phyloP scores from a whole-genome alignment of 2,888 invertebrate genomes.

The Phorcus lineatus region DNA sequence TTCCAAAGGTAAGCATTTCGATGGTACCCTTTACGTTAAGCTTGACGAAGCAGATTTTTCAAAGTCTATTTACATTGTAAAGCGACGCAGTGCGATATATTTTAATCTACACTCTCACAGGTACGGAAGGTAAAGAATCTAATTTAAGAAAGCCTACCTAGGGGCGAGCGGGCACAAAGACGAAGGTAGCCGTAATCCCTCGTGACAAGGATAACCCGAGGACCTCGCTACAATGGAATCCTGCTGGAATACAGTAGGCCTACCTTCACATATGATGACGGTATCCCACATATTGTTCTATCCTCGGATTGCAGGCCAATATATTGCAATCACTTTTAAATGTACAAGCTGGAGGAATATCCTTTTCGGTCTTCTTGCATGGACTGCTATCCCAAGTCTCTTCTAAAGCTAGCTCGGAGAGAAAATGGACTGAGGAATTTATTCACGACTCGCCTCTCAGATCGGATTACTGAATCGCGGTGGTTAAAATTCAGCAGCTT shows the following conservation, averaged over 20 bases:
- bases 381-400: neutral
- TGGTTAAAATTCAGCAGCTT: conserved; percentile 54
- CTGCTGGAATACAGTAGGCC: neutral
- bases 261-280: neutral
- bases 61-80: conserved; percentile 16
- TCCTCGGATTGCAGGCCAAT: neutral
- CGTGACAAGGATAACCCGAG: neutral
- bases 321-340: conserved; percentile 8
- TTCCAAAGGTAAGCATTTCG: too few relatives aligned
- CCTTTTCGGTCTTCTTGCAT: neutral
- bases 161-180: neutral
- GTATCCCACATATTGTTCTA: conserved; percentile 1
- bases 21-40: too few relatives aligned
- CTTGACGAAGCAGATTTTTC: neutral
- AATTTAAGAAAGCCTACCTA: conserved; percentile 17
- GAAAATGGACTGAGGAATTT: conserved; percentile 42
- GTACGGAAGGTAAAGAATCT: conserved; percentile 13
- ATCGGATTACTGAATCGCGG: conserved; percentile 45
- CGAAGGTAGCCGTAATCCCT: neutral
- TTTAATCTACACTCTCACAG: neutral
- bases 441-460: conserved; percentile 45
- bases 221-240: neutral
- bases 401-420: conserved; percentile 26
- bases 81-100: neutral
- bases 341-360: neutral